Evolutionary conservation across 2,888 invertebrate genomes (phyloP), one percentile per base, ranked within the genome.

Genomic region (Polydrusus pterygomalis): DNA sequence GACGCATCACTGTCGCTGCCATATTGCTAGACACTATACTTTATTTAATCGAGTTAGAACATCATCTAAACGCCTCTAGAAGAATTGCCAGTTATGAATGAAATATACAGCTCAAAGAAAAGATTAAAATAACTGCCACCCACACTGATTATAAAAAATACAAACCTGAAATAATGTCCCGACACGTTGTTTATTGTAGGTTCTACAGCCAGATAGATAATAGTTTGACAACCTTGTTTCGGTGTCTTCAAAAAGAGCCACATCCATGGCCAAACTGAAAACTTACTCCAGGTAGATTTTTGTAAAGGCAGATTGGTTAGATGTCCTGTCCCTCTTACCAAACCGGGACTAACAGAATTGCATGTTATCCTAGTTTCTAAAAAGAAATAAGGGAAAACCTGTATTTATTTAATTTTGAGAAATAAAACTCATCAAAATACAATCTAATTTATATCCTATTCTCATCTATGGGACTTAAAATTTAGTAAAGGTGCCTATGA

Each of bases 321-420:
- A 86, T 93, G 91, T 10, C 90, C 88, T 40, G 91, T 91, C 54
- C 91, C 89, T 70, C 92, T 88, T 0, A 92, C 92, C 54, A 93
- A 86, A 49, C 94, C 95, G 30, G 94, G 94, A 85, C 93, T 92
- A 18, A 92, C 90, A 63, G 91, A 90, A 85, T 94, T 93, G 70
- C 92, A 92, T 17, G 92, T 93, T 18, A 94, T 90, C 65, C 90
- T 89, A 30, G 90, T 90, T 77, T 89, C 93, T 93, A 84, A 63
- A 80, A 82, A 78, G 13, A 65, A 78, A 15, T 8, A 56, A 6
- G 25, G 25, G 25, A 25, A 25, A 25, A 25, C 1, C 25, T 25
- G 2, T 1, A 3, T 1, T 1, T 25, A 25, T 25, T 25, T 25
- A 1, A 25, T 25, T 25, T 25, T 25, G 5, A 25, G 25, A 25